Percentiles rank a stretch among this genome's conserved stretches.
phyloP scores from a whole-genome alignment of 2,113 vertebrate species.

The Atrichornis clamosus region DNA sequence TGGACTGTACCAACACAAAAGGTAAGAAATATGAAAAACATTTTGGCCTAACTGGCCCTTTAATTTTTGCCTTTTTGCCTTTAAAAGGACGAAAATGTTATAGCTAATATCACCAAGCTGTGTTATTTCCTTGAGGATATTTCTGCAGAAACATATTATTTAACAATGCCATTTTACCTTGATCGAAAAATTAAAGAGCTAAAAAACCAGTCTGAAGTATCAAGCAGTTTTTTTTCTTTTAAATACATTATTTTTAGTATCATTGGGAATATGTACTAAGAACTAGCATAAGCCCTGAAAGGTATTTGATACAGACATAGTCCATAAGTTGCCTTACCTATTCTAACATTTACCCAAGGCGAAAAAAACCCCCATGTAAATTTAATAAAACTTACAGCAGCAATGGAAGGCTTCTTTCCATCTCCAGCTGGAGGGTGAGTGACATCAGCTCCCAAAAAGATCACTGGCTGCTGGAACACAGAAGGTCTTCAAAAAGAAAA shows the following conservation, averaged over 20 bases:
- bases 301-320: neutral
- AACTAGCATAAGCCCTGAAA: neutral
- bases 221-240: neutral
- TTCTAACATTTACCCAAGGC: neutral
- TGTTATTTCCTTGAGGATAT: neutral
- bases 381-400: constrained; percentile 83
- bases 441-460: constrained; percentile 98
- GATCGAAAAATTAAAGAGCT: neutral
- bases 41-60: neutral
- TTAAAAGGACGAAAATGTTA: neutral
- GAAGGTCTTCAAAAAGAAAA: constrained; percentile 85
- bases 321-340: neutral
- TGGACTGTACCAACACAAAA: neutral
- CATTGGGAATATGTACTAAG: neutral
- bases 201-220: neutral
- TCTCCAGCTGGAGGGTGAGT: constrained; percentile 98
- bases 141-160: neutral
- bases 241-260: neutral
- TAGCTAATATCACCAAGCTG: neutral
- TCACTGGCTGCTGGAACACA: constrained; percentile 99
- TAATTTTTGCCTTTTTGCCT: too few relatives aligned
- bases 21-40: neutral
- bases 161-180: neutral
- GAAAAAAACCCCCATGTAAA: neutral
- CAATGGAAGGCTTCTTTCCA: constrained; percentile 98